These are phyloP conservation scores for Tadarida brasiliensis DNA, from an alignment of 2,797 vertebrate genomes.

Conservation along the genomic window DNA sequence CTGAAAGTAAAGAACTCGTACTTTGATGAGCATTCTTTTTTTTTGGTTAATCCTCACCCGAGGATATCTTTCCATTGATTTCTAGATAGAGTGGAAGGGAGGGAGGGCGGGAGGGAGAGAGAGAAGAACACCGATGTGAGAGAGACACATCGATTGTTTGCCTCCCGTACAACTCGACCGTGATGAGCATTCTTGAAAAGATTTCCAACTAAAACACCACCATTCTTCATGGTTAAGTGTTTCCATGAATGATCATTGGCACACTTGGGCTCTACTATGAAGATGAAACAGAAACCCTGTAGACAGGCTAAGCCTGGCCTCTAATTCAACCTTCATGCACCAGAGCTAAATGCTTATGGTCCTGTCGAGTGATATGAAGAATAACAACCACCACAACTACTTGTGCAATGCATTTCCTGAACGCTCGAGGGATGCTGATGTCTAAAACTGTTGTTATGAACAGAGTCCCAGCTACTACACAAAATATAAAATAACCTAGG, in stretches of 20 bases:
- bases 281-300: constrained; percentile 62
- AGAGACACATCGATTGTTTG: no score
- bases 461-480: neutral
- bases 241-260: constrained; percentile 62
- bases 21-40: constrained; percentile 14
- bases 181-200: constrained; percentile 36
- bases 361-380: constrained; percentile 48
- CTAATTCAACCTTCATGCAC: constrained; percentile 53
- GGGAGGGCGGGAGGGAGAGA: no score
- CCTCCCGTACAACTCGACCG: no score
- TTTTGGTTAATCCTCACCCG: no score
- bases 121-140: no score
- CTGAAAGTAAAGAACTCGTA: neutral
- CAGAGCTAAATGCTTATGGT: constrained; percentile 45
- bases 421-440: neutral
- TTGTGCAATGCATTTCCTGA: constrained; percentile 7
- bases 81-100: no score
- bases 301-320: constrained; percentile 52
- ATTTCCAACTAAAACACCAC: constrained; percentile 23
- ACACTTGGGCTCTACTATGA: neutral
- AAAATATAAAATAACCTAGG: neutral
- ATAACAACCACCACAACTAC: constrained; percentile 59
- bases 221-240: constrained; percentile 6
- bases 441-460: neutral
- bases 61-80: no score